Base-by-base conservation (phyloP, 2,888 invertebrate species). In the Leptarthrus brevirostris region DNA sequence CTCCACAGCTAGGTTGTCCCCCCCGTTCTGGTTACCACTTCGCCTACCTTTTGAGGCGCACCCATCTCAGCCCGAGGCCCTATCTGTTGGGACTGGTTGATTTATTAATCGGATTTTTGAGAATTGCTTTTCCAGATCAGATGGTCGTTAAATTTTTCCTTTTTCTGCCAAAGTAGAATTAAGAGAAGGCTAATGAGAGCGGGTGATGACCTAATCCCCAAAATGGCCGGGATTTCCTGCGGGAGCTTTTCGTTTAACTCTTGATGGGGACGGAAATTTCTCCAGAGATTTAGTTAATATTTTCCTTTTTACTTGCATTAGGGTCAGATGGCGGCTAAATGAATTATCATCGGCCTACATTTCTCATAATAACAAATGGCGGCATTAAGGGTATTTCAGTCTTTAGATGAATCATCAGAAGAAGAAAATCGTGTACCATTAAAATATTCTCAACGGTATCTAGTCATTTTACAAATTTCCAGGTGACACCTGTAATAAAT, bases 51-150 rank as follows among this genome's bases (percentile, higher is more conserved):
- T 61, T 40, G 61, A 34, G 30, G 16, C 36, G 4, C 20, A 20
- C 40, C 20, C 14, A 30, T 24, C 24, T 26, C 56, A 26, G 56
- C 56, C 30, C 56, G 4, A 8, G 30, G 30, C 30, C 3, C 4
- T 30, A 30, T 30, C 30, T 30, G 30, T 40, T 36, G 58, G 58
- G 36, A 12, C 47, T 22, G 24, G 47, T 14, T 64, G 64, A 64
- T 64, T 64, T 64, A 64, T 64, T 64, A 64, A 64, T 64, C 64
- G 64, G 64, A 64, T 64, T 47, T 47, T 64, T 47, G 22, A 22
- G 16, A 64, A 61, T 61, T 26, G 20, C 22, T 40, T 18, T 24
- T 64, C 24, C 58, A n/a, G 44, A 36, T 36, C 40, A 20, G 40
- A 30, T 20, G 44, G 34, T 16, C n/a, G 36, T 18, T 20, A 64